Percentiles rank a stretch among this genome's conserved stretches.
phyloP scores from a whole-genome alignment of 1,140 invertebrate species.

The Heliconius melpomene region DNA sequence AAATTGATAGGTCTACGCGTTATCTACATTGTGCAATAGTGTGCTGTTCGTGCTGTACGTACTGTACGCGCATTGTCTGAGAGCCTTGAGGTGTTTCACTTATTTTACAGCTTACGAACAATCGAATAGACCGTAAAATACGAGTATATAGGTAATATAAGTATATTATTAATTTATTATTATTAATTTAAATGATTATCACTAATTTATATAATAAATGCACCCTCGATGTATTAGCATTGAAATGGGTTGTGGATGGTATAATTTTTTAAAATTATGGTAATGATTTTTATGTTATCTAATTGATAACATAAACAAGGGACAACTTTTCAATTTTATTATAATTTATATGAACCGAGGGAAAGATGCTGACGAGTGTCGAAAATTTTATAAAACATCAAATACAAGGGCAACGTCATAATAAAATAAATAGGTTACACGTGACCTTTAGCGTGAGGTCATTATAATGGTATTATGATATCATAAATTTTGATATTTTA shows the following conservation, averaged over 20 bases:
- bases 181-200: background rate
- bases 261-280: background rate
- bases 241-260: background rate
- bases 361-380: background rate
- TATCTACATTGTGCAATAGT: conserved; percentile 62
- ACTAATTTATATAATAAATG: conserved; percentile 4
- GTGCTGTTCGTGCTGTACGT: conserved; percentile 33
- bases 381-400: conserved; percentile 43
- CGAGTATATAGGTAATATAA: too few species aligned
- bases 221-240: background rate
- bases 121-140: conserved; percentile 51
- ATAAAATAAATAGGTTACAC: conserved; percentile 74
- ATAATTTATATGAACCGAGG: background rate
- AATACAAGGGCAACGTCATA: conserved; percentile 72
- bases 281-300: background rate
- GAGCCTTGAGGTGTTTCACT: conserved; percentile 71
- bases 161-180: conserved; percentile 4
- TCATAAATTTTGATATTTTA: conserved; percentile 66
- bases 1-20: conserved; percentile 71
- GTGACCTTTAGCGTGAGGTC: conserved; percentile 66
- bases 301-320: too few species aligned
- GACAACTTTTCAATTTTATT: background rate
- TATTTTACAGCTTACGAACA: conserved; percentile 59
- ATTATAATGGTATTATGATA: conserved; percentile 67
- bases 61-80: conserved; percentile 64